These are phyloP conservation scores for Sebastes wilsoni DNA, from an alignment of 2,797 vertebrate genomes.

Conservation along the genomic window DNA sequence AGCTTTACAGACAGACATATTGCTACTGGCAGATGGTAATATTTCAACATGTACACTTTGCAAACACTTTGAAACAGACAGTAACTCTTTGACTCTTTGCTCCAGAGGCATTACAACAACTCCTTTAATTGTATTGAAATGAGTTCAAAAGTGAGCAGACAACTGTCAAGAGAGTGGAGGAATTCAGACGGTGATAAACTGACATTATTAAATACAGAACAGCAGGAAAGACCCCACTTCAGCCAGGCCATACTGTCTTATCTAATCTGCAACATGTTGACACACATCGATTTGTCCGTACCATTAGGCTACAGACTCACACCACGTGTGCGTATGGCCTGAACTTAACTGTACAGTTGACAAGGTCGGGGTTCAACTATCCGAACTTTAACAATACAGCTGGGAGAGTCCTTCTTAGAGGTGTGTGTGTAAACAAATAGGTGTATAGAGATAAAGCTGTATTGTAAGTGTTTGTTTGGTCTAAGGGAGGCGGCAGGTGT, in stretches of 20 bases:
- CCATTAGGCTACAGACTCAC: not conserved
- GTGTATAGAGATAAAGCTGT: conserved; percentile 3
- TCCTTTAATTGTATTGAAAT: not conserved
- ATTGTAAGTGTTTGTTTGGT: conserved; percentile 11
- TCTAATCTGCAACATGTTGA: conserved; percentile 72
- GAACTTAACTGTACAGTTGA: conserved; percentile 59
- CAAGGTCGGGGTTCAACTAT: conserved; percentile 33
- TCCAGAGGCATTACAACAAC: not conserved
- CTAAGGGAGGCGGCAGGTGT: not conserved
- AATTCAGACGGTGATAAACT: not conserved
- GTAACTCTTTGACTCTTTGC: not conserved
- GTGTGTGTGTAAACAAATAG: conserved; percentile 36
- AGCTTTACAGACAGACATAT: not conserved
- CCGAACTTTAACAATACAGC: not conserved
- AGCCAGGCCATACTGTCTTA: conserved; percentile 20
- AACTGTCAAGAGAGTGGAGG: not conserved
- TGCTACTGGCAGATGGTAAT: not conserved
- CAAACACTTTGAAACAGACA: not conserved
- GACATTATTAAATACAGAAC: not conserved
- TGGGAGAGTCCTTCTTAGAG: not conserved
- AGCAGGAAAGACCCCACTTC: not conserved
- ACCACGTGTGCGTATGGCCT: not conserved
- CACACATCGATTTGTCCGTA: conserved; percentile 58
- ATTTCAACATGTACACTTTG: conserved; percentile 2
- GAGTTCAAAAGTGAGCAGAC: not conserved